Evolutionary conservation across 2,888 invertebrate genomes (phyloP), one percentile per base, ranked within the genome.

Genomic region (Flabesymbios commensalis): DNA sequence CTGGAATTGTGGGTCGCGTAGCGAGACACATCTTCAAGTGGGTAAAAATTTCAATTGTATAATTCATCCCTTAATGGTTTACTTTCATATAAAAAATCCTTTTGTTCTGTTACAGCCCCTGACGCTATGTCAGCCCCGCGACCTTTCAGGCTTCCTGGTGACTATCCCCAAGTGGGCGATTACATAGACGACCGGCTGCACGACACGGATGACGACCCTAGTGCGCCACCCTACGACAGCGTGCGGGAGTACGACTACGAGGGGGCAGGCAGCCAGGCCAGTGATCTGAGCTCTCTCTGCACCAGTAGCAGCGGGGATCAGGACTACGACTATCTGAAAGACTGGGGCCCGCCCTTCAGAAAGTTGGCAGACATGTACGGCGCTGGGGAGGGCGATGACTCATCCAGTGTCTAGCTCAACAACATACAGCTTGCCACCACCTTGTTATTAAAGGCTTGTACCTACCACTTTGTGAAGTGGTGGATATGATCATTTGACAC

Each of bases 191-290:
- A 95, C 78, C 94, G 97, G 85, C 92, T 97, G 86, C 90, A 92
- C 79, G 90, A 95, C 71, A 95, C 96, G 33, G 96, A 97, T 84
- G 90, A 93, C 78, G 98, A 99, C 85, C 94, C 94, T 2, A 94
- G 93, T 83, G 96, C 96, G 58, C 55, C 55, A 17, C 98, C 98
- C 5, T 97, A 96, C 83, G 99, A 99, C 83, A 97, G 97, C 84
- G 88, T 99, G 73, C 88, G 98, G 82, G 97, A 98, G 87, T 99
- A 98, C 84, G 97, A 96, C 60, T 98, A 98, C 78, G 99, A 99
- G 84, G 98, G 97, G 47, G 74, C 73, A 1, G 96, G 95, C 85
- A 95, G 94, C 82, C 95, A 94, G 63, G 96, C 95, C 41, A 96
- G 96, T 59, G 94, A 95, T 1, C 87, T 98, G 56, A 96, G 95